phyloP scores from a whole-genome alignment of 2,888 invertebrate species.

The Metallyticus violacea region DNA sequence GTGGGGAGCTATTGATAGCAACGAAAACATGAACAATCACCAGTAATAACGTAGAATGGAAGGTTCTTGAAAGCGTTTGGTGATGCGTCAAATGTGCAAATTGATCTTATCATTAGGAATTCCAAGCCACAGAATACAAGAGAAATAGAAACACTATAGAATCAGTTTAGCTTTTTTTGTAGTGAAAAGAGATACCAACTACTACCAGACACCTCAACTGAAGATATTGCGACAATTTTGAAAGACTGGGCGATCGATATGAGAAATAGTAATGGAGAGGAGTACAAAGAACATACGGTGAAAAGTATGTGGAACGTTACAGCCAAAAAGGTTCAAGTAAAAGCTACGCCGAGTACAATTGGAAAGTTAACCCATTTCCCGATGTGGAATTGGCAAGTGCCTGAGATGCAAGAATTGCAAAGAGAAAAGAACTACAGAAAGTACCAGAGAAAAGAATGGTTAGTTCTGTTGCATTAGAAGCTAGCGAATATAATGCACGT shows the following conservation, averaged over 20 bases:
- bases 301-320: slow-evolving; percentile 5
- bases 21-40: no score
- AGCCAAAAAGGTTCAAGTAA: not conserved
- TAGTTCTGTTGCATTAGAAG: not conserved
- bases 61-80: no score
- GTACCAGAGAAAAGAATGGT: not conserved
- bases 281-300: not conserved
- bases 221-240: not conserved
- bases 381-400: not conserved
- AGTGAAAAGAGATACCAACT: no score
- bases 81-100: no score
- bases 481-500: not conserved
- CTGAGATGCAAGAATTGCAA: not conserved
- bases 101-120: no score
- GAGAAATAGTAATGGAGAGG: not conserved
- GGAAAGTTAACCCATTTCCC: not conserved
- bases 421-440: not conserved
- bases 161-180: no score
- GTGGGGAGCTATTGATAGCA: no score
- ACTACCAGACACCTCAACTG: no score
- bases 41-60: no score
- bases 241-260: not conserved
- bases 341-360: not conserved
- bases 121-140: no score
- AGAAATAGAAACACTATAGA: no score